A percentile compares a stretch with the other conserved stretches of the same genome.
Evolutionary conservation across 2,888 invertebrate species (phyloP).

Genomic region (Papilio gigon): DNA sequence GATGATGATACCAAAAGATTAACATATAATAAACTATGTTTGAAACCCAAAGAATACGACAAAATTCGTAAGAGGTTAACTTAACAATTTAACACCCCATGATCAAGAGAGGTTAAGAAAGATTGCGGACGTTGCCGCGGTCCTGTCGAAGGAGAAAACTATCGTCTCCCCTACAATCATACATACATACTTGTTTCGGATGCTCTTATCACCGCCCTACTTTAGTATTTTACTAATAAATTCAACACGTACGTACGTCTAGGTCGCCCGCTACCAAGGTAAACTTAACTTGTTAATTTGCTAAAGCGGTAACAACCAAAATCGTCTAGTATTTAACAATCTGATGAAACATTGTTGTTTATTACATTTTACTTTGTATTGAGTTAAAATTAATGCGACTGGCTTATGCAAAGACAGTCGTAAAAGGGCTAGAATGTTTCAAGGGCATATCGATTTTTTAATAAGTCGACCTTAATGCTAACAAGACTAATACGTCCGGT

Average conservation of each 20-base stretch:
- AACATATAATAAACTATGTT: not conserved
- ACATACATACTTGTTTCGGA: too few species aligned
- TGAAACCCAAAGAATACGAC: not conserved
- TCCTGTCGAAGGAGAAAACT: too few species aligned
- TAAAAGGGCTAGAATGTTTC: constrained; percentile 11
- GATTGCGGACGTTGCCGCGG: not conserved
- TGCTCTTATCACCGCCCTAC: too few species aligned
- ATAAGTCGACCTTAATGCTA: not conserved
- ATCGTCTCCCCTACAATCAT: too few species aligned
- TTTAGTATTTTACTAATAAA: too few species aligned
- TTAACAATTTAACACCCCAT: not conserved
- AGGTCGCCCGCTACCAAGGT: not conserved
- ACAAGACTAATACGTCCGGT: not conserved
- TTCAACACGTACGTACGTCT: not conserved
- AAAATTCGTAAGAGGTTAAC: too few species aligned
- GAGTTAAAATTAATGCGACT: not conserved
- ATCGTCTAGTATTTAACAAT: not conserved
- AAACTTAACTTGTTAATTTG: constrained; percentile 4
- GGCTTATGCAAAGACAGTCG: constrained; percentile 1
- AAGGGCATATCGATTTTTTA: constrained; percentile 25
- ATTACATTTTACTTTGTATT: not conserved
- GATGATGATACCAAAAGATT: not conserved
- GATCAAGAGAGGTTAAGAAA: not conserved
- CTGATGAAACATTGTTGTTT: constrained; percentile 10
- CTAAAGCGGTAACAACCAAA: constrained; percentile 9